These are phyloP conservation scores for Trididemnum clinides DNA, from an alignment of 23 tunicate genomes.

Conservation along the genomic window DNA sequence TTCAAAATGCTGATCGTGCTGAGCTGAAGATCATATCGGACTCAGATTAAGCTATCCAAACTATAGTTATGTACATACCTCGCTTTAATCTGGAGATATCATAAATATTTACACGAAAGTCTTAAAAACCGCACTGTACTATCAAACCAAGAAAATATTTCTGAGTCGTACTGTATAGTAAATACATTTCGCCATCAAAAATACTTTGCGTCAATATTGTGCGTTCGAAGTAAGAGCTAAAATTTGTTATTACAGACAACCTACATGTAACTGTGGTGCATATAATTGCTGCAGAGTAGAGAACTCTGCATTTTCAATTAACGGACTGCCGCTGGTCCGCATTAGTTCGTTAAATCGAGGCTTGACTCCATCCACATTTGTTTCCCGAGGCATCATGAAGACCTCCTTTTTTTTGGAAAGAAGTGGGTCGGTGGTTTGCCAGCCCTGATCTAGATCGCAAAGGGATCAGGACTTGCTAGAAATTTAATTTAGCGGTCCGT, in stretches of 20 bases:
- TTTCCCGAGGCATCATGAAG: too few species aligned
- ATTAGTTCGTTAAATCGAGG: neutral
- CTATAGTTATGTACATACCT: too few species aligned
- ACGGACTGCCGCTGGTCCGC: conserved; percentile 1
- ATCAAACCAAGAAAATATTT: neutral
- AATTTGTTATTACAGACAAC: neutral
- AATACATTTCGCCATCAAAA: neutral
- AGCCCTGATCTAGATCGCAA: too few species aligned
- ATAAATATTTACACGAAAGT: neutral
- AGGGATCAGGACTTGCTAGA: too few species aligned
- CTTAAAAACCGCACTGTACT: neutral
- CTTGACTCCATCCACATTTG: too few species aligned
- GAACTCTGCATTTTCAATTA: conserved; percentile 2
- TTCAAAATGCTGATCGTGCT: conserved; percentile 9
- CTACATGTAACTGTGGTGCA: neutral
- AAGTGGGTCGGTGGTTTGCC: too few species aligned
- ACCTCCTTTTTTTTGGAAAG: too few species aligned
- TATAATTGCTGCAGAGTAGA: neutral
- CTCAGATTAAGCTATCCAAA: conserved; percentile 7
- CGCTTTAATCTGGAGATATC: neutral
- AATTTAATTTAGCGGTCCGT: too few species aligned
- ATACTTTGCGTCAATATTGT: conserved; percentile 6
- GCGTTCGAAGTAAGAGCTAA: neutral
- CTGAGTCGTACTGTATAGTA: neutral
- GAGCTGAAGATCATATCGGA: conserved; percentile 9